These are phyloP conservation scores for Leptobrachium ailaonicum DNA, from an alignment of 2,113 vertebrate genomes.

Conservation along the genomic window DNA sequence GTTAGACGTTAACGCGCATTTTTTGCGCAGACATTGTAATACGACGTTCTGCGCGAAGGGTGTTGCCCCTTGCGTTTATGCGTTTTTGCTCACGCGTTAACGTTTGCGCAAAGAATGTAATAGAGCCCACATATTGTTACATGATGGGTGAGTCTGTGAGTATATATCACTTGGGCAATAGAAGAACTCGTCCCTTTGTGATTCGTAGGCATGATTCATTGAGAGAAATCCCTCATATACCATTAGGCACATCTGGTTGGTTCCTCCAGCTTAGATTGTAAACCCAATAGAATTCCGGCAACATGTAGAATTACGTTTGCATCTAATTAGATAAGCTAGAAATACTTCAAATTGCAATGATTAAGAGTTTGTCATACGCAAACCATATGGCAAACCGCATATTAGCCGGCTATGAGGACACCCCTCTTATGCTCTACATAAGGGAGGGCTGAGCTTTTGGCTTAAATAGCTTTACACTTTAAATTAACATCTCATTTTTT, in stretches of 20 bases:
- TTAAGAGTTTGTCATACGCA: conserved; percentile 39
- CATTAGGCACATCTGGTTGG: neutral
- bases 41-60: too few species aligned
- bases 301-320: conserved; percentile 13
- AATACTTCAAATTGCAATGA: conserved; percentile 28
- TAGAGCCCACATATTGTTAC: too few species aligned
- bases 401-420: neutral
- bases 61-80: too few species aligned
- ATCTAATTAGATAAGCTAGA: conserved; percentile 11
- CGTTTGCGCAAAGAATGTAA: too few species aligned
- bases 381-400: conserved; percentile 12
- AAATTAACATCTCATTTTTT: neutral
- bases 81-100: too few species aligned
- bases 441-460: neutral
- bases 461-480: neutral
- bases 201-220: neutral
- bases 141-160: too few species aligned
- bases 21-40: too few species aligned
- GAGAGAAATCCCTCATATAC: conserved; percentile 1
- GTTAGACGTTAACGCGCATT: too few species aligned
- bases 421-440: neutral
- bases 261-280: conserved; percentile 14
- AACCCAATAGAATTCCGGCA: conserved; percentile 9
- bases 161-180: too few species aligned
- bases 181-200: neutral